Evolutionary conservation across 2,797 vertebrate species (phyloP), one percentile per base, ranked within the genome.

Genomic region (Harpagifer antarcticus): DNA sequence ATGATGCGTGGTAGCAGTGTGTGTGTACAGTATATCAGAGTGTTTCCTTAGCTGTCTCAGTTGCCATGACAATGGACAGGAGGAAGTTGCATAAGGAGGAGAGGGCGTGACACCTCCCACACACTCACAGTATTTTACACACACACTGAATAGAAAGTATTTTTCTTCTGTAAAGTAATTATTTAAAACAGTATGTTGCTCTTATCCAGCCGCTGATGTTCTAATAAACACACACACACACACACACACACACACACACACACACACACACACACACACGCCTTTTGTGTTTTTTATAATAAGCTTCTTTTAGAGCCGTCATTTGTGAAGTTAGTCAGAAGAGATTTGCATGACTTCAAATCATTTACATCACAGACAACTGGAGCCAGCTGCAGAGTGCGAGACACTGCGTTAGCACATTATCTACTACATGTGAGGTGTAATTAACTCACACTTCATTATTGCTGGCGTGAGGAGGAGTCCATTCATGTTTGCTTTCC

Each of bases 51-150:
- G 27, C 42, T 3, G 19, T 17, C 49, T 66, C 42, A 12, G 74
- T 69, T 61, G 43, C 67, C 67, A 55, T 67, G 62, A 82, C 31
- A n/a, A n/a, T n/a, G 7, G 11, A 7, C 19, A 42, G 44, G 42
- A 74, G 59, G 54, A 59, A 49, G 57, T 78, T 78, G 58, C 52
- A 62, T 37, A 57, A 78, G 60, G 60, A 66, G 52, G 50, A n/a
- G 14, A 53, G 66, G 65, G 69, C 7, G 59, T 55, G 33, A 66
- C 79, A 2, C 27, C 47, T 59, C 59, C 54, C 53, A 45, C 3
- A 40, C 59, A 47, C 57, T 61, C 63, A 44, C 63, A 33, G 23
- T 27, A 27, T 27, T 27, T 27, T 2, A 33, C 33, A 33, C 33
- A 33, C 33, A 33, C 45, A 57, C 23, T 27, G 23, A 27, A 27